Percentiles rank a stretch among this genome's conserved stretches.
These are phyloP conservation scores for Dryobotodes eremita DNA, from an alignment of 2,888 invertebrate genomes.

Conservation along the genomic window DNA sequence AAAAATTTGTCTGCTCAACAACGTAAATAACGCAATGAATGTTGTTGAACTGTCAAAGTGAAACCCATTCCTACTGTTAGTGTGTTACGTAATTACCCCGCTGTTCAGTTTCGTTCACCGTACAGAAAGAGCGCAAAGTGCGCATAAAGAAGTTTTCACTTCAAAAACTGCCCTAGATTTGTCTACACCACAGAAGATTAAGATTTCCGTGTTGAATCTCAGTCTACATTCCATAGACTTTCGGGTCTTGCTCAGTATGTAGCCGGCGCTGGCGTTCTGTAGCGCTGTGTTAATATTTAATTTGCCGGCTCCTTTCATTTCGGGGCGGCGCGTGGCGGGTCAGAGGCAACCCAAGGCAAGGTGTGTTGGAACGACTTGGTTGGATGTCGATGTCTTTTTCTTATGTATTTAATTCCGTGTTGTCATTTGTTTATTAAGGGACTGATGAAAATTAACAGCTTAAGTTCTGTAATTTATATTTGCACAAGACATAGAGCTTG, in stretches of 20 bases:
- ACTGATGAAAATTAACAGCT: background rate
- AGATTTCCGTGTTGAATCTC: conserved; percentile 10
- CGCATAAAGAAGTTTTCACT: too few relatives aligned
- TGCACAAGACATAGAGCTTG: background rate
- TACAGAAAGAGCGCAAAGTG: too few relatives aligned
- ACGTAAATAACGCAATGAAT: too few relatives aligned
- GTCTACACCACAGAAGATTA: background rate
- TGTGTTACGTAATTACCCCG: too few relatives aligned
- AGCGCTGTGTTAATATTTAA: conserved; percentile 54
- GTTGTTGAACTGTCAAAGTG: too few relatives aligned
- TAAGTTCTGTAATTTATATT: background rate
- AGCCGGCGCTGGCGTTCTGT: conserved; percentile 3
- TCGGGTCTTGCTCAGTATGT: conserved; percentile 2
- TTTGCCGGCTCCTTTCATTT: conserved; percentile 44
- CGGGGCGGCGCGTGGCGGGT: background rate
- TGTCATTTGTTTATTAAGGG: background rate
- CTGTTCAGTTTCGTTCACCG: too few relatives aligned
- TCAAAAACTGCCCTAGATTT: too few relatives aligned
- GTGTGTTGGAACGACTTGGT: background rate
- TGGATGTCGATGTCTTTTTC: conserved; percentile 12
- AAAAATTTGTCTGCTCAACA: too few relatives aligned
- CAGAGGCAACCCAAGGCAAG: conserved; percentile 1
- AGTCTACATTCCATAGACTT: conserved; percentile 20
- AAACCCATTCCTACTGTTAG: too few relatives aligned
- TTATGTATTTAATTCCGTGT: background rate